phyloP scores from a whole-genome alignment of 2,797 vertebrate genomes.

The Rhincodon typus region DNA sequence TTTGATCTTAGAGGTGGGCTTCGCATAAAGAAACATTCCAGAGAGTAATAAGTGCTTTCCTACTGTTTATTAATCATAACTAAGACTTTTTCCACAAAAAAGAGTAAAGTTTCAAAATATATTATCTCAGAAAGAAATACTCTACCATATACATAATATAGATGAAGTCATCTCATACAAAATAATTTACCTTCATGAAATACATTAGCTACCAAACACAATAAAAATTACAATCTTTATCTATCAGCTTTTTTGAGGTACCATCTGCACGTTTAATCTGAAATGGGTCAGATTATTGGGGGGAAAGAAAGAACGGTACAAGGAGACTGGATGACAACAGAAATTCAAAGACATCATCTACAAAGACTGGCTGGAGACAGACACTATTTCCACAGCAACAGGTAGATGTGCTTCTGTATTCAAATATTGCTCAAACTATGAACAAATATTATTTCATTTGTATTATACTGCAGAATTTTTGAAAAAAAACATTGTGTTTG shows the following conservation, averaged over 20 bases:
- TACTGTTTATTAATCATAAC: conserved; percentile 39
- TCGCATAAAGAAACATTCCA: background rate
- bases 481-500: conserved; percentile 8
- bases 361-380: conserved; percentile 37
- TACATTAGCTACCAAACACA: conserved; percentile 35
- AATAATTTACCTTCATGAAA: conserved; percentile 39
- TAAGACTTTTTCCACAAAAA: conserved; percentile 39
- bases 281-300: conserved; percentile 29
- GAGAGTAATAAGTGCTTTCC: conserved; percentile 14
- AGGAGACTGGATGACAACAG: conserved; percentile 16
- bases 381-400: conserved; percentile 20
- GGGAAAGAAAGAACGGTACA: conserved; percentile 33
- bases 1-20: background rate
- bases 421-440: conserved; percentile 35
- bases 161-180: conserved; percentile 39
- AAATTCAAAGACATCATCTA: conserved; percentile 36
- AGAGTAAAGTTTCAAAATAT: conserved; percentile 40
- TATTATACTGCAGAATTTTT: conserved; percentile 12
- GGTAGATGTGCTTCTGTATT: conserved; percentile 27
- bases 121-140: conserved; percentile 39
- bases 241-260: conserved; percentile 32
- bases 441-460: conserved; percentile 14
- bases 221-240: conserved; percentile 38
- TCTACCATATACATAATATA: conserved; percentile 40
- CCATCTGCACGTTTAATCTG: conserved; percentile 33